Percentiles rank a stretch among this genome's conserved stretches.
These are phyloP conservation scores for Falco peregrinus DNA, from an alignment of 2,797 vertebrate genomes.

Conservation along the genomic window DNA sequence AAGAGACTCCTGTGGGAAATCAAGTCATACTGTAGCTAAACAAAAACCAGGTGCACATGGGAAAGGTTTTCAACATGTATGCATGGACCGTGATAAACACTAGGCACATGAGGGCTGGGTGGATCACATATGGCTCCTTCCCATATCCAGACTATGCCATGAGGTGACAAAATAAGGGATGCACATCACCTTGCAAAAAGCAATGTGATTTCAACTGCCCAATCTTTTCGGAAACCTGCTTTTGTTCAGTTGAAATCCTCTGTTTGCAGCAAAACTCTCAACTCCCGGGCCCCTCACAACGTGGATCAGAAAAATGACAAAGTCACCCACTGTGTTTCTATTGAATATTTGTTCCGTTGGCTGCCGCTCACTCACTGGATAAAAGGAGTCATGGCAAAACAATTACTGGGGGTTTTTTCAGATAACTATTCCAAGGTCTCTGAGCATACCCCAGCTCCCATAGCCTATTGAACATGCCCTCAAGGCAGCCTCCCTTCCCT, in stretches of 20 bases:
- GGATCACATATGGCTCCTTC: not conserved
- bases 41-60: fast-evolving
- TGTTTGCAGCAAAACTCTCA: not conserved
- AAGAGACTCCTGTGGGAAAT: not conserved
- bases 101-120: fast-evolving
- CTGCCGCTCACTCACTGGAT: not conserved
- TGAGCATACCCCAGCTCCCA: not conserved
- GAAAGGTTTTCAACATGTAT: not conserved
- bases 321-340: not conserved
- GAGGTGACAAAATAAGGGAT: not conserved
- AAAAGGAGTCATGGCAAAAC: not conserved
- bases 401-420: not conserved
- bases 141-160: not conserved
- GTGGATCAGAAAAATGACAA: constrained; percentile 18
- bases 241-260: constrained; percentile 26
- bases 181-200: not conserved
- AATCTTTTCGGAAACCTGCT: not conserved
- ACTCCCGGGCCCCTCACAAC: not conserved
- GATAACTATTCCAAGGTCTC: not conserved
- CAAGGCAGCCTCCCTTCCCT: constrained; percentile 10
- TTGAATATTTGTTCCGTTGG: not conserved
- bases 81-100: not conserved
- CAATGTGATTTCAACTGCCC: not conserved
- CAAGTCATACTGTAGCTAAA: not conserved
- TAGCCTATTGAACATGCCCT: not conserved